Percentiles rank a stretch among this genome's conserved stretches.
Evolutionary conservation across 2,113 vertebrate species (phyloP).

Genomic region (Xiphias gladius): DNA sequence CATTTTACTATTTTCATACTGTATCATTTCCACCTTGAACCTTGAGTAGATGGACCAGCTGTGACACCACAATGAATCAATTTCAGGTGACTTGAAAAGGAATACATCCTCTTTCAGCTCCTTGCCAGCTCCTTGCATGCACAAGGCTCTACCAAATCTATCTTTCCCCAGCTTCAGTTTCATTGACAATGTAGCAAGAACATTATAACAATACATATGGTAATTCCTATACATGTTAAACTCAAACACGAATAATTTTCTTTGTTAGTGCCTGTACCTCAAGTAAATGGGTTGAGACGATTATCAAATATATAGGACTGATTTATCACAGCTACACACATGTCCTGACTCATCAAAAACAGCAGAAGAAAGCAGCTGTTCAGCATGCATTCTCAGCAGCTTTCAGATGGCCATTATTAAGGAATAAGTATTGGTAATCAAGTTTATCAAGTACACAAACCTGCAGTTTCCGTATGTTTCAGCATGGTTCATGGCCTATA

Average conservation of each 20-base stretch:
- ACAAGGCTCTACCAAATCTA: background rate
- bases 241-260: background rate
- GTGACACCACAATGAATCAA: slow-evolving; percentile 19
- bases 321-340: slow-evolving; percentile 57
- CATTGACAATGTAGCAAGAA: background rate
- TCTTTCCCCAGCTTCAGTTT: slow-evolving; percentile 5
- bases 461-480: slow-evolving; percentile 17
- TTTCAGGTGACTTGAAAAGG: slow-evolving; percentile 19
- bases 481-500: background rate
- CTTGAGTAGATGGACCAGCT: slow-evolving; percentile 8
- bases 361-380: slow-evolving; percentile 62
- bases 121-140: slow-evolving; percentile 1
- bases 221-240: background rate
- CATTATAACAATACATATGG: background rate
- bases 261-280: background rate
- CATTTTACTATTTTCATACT: slow-evolving; percentile 19
- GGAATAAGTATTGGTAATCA: slow-evolving; percentile 62
- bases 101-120: background rate
- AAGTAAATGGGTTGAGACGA: slow-evolving; percentile 34
- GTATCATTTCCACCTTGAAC: background rate
- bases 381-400: slow-evolving; percentile 56
- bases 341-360: slow-evolving; percentile 60
- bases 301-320: slow-evolving; percentile 38
- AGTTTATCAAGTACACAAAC: slow-evolving; percentile 39
- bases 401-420: slow-evolving; percentile 41